Conservation (phyloP, 35 echinoderm and acorn worm species). For the Strongylocentrotus purpuratus region DNA sequence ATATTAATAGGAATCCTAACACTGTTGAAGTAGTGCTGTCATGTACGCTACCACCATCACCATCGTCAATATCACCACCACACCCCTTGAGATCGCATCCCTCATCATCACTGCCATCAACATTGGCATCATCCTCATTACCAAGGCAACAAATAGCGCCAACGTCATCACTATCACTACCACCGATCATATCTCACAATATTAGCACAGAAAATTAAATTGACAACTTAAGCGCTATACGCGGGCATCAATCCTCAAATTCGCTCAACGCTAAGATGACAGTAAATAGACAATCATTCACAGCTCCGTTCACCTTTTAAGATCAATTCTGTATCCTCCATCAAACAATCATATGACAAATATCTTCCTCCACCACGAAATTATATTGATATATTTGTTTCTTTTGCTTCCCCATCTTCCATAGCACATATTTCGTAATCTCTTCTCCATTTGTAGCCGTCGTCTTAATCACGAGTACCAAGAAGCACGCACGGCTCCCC, state of each 20-base stretch:
- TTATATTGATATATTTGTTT: background rate
- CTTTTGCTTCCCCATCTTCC: background rate
- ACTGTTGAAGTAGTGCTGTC: background rate
- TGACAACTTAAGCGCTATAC: background rate
- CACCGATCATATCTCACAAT: background rate
- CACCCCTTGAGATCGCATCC: background rate
- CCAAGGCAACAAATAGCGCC: background rate
- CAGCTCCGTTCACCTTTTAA: background rate
- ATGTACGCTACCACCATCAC: background rate
- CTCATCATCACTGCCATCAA: background rate
- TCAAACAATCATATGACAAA: background rate
- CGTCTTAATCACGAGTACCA: background rate
- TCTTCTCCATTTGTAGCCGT: background rate
- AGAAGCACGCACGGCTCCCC: background rate
- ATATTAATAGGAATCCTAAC: background rate
- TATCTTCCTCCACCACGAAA: background rate
- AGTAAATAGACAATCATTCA: background rate
- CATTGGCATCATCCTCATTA: background rate
- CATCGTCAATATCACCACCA: background rate
- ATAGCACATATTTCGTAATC: background rate
- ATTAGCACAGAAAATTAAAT: background rate
- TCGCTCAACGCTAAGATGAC: background rate
- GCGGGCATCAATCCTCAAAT: background rate
- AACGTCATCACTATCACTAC: background rate
- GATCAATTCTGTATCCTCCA: background rate